phyloP scores from a whole-genome alignment of 2,113 vertebrate species.

The Pipa parva region DNA sequence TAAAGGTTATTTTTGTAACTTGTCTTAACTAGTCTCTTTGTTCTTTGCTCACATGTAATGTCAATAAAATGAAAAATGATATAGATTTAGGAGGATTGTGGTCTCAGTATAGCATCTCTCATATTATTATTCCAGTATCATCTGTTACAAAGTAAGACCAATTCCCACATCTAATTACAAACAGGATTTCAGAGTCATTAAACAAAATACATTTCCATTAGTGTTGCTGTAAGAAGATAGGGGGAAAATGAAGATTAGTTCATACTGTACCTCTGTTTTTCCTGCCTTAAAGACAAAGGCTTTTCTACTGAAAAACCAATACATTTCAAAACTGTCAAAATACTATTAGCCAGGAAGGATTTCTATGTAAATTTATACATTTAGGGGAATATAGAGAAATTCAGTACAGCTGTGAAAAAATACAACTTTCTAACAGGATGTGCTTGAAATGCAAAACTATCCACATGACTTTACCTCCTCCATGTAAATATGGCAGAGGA shows the following conservation, averaged over 20 bases:
- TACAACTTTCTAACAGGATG: too few species aligned
- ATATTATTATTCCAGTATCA: constrained; percentile 88
- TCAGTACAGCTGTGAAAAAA: not conserved
- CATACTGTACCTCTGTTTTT: constrained; percentile 56
- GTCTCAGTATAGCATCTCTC: constrained; percentile 73
- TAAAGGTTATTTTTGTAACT: constrained; percentile 61
- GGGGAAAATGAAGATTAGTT: constrained; percentile 65
- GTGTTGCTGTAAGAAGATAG: constrained; percentile 68
- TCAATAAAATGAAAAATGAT: constrained; percentile 82
- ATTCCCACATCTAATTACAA: constrained; percentile 92
- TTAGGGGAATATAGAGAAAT: not conserved
- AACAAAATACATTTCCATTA: constrained; percentile 87
- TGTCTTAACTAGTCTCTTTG: constrained; percentile 72
- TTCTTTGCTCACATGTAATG: constrained; percentile 64
- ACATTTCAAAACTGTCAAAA: not conserved
- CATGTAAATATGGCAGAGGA: too few species aligned
- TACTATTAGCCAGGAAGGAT: not conserved
- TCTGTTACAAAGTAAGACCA: constrained; percentile 85
- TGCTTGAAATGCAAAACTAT: too few species aligned
- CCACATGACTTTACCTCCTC: too few species aligned
- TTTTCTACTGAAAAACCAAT: not conserved
- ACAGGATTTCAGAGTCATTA: constrained; percentile 87
- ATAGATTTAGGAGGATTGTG: constrained; percentile 67
- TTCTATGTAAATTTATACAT: not conserved
- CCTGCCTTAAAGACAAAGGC: constrained; percentile 58